Conservation (phyloP, 2,113 vertebrate species). For the Podilymbus podiceps region DNA sequence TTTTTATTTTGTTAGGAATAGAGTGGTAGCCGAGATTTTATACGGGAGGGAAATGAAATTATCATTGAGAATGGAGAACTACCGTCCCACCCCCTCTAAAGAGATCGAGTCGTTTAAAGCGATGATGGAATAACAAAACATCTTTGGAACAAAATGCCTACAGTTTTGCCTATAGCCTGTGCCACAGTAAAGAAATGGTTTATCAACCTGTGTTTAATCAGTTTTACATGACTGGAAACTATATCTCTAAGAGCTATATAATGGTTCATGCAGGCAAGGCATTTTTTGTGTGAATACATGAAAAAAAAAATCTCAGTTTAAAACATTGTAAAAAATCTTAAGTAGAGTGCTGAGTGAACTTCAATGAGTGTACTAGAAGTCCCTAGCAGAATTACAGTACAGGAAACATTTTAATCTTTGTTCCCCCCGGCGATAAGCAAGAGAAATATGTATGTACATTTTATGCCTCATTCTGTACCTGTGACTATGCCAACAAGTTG, state of each 20-base stretch:
- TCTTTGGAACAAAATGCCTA: not conserved
- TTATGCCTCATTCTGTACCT: not conserved
- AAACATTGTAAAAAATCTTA: not conserved
- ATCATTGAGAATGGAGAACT: not conserved
- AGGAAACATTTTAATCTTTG: not conserved
- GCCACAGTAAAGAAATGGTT: not conserved
- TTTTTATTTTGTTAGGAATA: not conserved
- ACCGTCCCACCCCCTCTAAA: accelerated
- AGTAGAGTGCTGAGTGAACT: not conserved
- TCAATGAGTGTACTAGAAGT: not conserved
- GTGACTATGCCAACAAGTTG: not conserved
- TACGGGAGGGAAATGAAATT: not conserved
- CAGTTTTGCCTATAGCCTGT: not conserved
- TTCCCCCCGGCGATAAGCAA: accelerated
- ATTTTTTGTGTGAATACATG: not conserved
- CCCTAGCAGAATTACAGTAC: not conserved
- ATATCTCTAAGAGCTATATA: not conserved
- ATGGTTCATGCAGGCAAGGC: not conserved
- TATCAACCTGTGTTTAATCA: not conserved
- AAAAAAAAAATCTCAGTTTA: not conserved
- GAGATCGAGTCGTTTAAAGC: not conserved
- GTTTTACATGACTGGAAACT: not conserved
- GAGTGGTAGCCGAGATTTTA: not conserved
- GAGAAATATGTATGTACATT: not conserved
- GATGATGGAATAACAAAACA: not conserved